phyloP scores from a whole-genome alignment of 2,888 invertebrate species.

The Nomada ferruginata region DNA sequence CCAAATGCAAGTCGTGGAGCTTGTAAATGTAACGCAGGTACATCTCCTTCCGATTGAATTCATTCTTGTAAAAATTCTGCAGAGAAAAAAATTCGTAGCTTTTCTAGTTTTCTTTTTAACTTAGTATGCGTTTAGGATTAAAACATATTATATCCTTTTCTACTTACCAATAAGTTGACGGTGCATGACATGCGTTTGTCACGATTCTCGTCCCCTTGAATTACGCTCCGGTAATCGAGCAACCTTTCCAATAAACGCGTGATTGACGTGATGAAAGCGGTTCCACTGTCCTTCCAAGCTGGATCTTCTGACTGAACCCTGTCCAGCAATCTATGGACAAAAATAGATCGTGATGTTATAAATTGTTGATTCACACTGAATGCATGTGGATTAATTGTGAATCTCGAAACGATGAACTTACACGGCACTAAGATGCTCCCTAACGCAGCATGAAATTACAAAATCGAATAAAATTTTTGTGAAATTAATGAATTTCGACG shows the following conservation, averaged over 20 bases:
- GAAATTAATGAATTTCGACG: too few species aligned
- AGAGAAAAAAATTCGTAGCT: constrained; percentile 19
- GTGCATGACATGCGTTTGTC: constrained; percentile 99
- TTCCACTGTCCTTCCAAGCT: constrained; percentile 95
- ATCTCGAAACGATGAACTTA: constrained; percentile 87
- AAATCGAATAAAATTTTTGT: constrained; percentile 10
- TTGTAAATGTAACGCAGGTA: constrained; percentile 98
- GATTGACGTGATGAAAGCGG: constrained; percentile 96
- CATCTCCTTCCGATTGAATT: constrained; percentile 97
- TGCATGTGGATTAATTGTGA: neutral
- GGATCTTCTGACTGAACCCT: constrained; percentile 93
- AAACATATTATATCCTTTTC: neutral
- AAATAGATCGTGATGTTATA: constrained; percentile 23
- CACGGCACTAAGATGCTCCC: constrained; percentile 97
- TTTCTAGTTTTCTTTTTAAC: neutral
- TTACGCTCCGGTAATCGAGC: constrained; percentile 96
- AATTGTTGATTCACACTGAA: neutral
- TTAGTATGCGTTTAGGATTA: neutral
- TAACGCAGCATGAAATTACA: constrained; percentile 84
- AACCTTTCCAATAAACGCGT: constrained; percentile 94
- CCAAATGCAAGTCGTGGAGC: constrained; percentile 95
- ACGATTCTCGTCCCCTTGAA: constrained; percentile 97
- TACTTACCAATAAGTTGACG: constrained; percentile 93
- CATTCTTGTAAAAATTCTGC: constrained; percentile 98
- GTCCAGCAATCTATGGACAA: constrained; percentile 89